phyloP scores from a whole-genome alignment of 2,113 vertebrate species.

The Heterocephalus glaber region DNA sequence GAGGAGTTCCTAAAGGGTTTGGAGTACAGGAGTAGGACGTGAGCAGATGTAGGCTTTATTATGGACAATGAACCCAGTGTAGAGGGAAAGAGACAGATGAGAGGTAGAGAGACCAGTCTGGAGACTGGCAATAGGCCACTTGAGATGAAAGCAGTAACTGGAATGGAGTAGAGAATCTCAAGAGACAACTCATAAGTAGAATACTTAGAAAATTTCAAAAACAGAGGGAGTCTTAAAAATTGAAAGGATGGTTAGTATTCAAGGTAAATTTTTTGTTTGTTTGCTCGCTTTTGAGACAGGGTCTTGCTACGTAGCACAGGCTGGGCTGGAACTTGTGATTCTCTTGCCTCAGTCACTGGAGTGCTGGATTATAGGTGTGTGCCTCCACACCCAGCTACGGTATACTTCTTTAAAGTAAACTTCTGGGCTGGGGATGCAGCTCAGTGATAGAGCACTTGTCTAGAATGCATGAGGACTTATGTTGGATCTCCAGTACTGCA shows the following conservation, averaged over 20 bases:
- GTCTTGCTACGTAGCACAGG: background rate
- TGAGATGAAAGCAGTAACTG: background rate
- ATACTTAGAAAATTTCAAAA: background rate
- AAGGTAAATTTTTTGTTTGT: background rate
- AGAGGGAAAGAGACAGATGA: background rate
- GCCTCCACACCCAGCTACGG: background rate
- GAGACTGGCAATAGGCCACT: background rate
- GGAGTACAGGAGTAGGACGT: background rate
- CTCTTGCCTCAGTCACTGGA: background rate
- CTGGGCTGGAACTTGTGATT: background rate
- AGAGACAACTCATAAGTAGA: background rate
- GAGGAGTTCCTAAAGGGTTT: background rate
- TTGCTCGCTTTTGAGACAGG: background rate
- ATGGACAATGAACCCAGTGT: background rate
- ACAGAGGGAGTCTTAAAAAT: background rate
- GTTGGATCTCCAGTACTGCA: background rate
- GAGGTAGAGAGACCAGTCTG: background rate
- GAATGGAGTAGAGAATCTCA: constrained; percentile 10
- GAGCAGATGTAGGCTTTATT: background rate
- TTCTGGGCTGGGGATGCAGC: background rate
- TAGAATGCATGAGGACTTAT: background rate
- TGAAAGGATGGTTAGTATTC: background rate
- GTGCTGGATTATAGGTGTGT: background rate
- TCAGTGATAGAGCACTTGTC: background rate
- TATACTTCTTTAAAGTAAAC: background rate